Evolutionary conservation across 2,888 invertebrate genomes (phyloP), one percentile per base, ranked within the genome.

Genomic region (Tineola bisselliella): DNA sequence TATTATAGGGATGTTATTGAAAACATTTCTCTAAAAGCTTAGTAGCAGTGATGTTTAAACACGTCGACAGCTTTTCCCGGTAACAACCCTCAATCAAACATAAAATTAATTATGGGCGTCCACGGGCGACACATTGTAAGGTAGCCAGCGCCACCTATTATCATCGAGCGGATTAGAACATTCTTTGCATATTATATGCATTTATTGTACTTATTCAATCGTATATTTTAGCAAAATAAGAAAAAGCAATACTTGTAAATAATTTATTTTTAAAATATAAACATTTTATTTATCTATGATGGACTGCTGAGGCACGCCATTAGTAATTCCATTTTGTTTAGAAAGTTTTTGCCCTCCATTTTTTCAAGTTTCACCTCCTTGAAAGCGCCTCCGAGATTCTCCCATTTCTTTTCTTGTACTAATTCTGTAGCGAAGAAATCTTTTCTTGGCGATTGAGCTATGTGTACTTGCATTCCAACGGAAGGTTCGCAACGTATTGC

Each of bases 291-390:
- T 56, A 18, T 63, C 79, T 87, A 90, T 48, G 91, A 92, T 64
- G 91, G 92, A 72, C 93, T 93, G 64, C 93, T 93, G 12, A 94
- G 84, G 69, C 93, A 93, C 62, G 97, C 97, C 97, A 98, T 97
- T 5, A 98, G 89, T 68, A 97, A 89, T 84, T 98, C 98, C 93
- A 98, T 95, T 88, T 98, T 98, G 73, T 96, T 97, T 6, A 97
- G 88, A 76, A 98, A 97, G 83, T 97, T 98, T 73, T 95, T 94
- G 60, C 98, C 98, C 76, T 98, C 97, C 91, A 98, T 94, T 80
- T 95, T 96, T 65, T 97, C 96, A 77, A 97, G 90, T 68, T 94
- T 90, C 38, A 90, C 94, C 86, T 96, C 95, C 74, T 94, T 93
- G 79, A 96, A 97, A 59, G 94, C 93, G 19, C 96, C 96, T n/a